Evolutionary conservation across 2,797 vertebrate genomes (phyloP), one percentile per base, ranked within the genome.

Genomic region (Tapera naevia): DNA sequence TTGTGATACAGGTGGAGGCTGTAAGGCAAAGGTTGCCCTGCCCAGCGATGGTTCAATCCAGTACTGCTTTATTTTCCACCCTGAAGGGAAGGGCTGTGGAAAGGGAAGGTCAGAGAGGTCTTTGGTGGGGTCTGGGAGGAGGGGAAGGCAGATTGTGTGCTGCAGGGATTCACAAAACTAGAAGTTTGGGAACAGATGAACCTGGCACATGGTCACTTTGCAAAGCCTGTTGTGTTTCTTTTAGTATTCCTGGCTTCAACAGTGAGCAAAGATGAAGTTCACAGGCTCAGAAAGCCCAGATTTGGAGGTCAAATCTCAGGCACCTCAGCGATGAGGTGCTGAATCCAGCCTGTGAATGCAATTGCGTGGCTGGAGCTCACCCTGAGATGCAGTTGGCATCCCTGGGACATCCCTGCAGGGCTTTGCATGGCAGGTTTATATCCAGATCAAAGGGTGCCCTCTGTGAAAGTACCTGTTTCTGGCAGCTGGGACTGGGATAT

Each of bases 1-100:
- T 7, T 58, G 66, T 5, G 22, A 67, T 81, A 27, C 0, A 0
- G 66, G 75, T 27, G 60, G 76, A 23, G 80, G 39, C 60, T 56
- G 5, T 2, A 2, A 56, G 69, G n/a, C 0, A 10, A 10, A 46
- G 67, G 0, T 10, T 27, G 51, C 80, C 64, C 70, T 37, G 23
- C 58, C 1, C 7, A 7, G 8, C 0, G 1, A 5, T 4, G 57
- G 30, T 33, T 74, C 73, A 32, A 18, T 17, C 45, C 45, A 7
- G 5, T 32, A n/a, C 21, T 18, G 0, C 53, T 61, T 74, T 7
- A 15, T 74, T 28, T 51, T 13, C 41, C 43, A 37, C 23, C 71
- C 3, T 1, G 39, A 53, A 23, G 54, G 35, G 25, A 51, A 18
- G 4, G 35, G 57, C 69, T 54, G 65, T 3, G 8, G 51, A 39